These are phyloP conservation scores for Hoplostethus mediterraneus DNA, from an alignment of 2,797 vertebrate species.

Conservation along the genomic window DNA sequence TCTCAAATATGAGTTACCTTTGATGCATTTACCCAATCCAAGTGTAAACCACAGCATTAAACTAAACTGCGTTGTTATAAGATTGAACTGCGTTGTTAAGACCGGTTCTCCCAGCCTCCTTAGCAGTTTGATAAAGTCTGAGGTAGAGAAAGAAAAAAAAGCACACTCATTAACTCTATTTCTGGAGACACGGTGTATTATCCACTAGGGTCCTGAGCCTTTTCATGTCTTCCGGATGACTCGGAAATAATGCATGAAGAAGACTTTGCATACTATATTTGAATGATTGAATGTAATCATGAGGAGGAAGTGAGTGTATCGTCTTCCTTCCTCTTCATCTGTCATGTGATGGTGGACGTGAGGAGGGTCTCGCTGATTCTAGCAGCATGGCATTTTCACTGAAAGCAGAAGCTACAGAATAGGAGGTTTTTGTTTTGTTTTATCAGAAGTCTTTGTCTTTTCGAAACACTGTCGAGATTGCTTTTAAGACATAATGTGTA, in stretches of 20 bases:
- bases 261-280: constrained; percentile 25
- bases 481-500: background rate
- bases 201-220: constrained; percentile 6
- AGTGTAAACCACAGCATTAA: background rate
- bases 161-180: background rate
- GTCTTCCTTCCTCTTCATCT: constrained; percentile 23
- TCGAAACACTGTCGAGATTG: constrained; percentile 1
- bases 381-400: constrained; percentile 30
- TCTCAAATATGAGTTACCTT: constrained; percentile 46
- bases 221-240: constrained; percentile 29
- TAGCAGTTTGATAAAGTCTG: constrained; percentile 8
- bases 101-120: background rate
- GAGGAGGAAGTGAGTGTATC: background rate
- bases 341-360: constrained; percentile 44
- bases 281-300: constrained; percentile 23
- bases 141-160: background rate
- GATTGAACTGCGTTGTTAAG: background rate
- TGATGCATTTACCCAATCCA: constrained; percentile 2
- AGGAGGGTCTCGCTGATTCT: constrained; percentile 45
- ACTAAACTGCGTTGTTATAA: constrained; percentile 10
- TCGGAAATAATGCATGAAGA: constrained; percentile 18
- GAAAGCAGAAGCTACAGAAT: constrained; percentile 19
- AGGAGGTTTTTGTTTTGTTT: constrained; percentile 7
- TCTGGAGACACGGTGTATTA: background rate
- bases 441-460: constrained; percentile 24